Evolutionary conservation across 2,888 invertebrate species (phyloP).

Genomic region (Anaspis maculata): DNA sequence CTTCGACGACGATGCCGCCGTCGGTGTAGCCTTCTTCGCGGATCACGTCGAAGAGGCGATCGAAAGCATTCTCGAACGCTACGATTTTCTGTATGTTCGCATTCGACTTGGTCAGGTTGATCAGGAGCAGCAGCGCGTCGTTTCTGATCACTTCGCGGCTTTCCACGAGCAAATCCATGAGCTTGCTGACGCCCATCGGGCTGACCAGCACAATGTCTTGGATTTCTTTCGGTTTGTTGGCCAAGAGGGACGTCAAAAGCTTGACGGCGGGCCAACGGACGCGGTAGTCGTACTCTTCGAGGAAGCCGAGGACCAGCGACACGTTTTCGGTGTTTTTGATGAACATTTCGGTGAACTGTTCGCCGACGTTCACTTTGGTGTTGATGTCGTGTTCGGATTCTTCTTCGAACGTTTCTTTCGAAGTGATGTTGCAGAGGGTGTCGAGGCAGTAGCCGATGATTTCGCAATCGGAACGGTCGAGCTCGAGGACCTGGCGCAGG

Average conservation of each 20-base stretch:
- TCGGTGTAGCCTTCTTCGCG: conserved; percentile 65
- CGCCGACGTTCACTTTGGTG: conserved; percentile 63
- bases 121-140: conserved; percentile 84
- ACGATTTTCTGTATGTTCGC: conserved; percentile 98
- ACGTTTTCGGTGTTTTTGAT: conserved; percentile 84
- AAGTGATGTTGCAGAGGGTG: conserved; percentile 84
- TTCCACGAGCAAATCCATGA: conserved; percentile 94
- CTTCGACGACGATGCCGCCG: conserved; percentile 97
- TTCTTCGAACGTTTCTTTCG: conserved; percentile 71
- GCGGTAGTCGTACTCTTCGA: conserved; percentile 94
- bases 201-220: conserved; percentile 82
- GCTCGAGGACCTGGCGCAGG: conserved; percentile 70
- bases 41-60: conserved; percentile 88
- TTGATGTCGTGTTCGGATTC: conserved; percentile 54
- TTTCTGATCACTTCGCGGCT: conserved; percentile 92
- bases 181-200: conserved; percentile 94
- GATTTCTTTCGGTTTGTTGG: conserved; percentile 77
- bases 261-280: conserved; percentile 87
- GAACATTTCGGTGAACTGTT: conserved; percentile 96
- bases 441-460: conserved; percentile 88
- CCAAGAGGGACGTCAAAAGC: conserved; percentile 77
- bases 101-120: conserved; percentile 88
- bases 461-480: conserved; percentile 85
- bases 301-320: conserved; percentile 66
- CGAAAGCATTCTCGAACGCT: conserved; percentile 98